A percentile compares a stretch with the other conserved stretches of the same genome.
These are phyloP conservation scores for Micromesistius poutassou DNA, from an alignment of 2,797 vertebrate genomes.

Conservation along the genomic window DNA sequence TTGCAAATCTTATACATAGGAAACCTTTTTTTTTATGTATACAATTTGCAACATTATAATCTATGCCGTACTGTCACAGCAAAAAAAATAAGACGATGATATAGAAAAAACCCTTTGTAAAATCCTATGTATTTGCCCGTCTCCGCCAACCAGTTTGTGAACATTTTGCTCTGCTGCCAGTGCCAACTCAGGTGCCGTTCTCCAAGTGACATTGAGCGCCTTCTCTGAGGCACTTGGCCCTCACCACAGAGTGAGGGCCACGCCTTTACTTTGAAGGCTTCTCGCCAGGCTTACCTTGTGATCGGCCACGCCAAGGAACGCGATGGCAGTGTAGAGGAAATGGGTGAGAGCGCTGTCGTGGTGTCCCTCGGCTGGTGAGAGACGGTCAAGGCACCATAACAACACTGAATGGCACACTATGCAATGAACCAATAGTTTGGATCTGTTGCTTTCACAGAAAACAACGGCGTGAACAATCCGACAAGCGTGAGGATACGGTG, in stretches of 20 bases:
- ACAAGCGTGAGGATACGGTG: constrained; percentile 88
- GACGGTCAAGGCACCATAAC: constrained; percentile 49
- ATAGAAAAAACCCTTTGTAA: too few relatives aligned
- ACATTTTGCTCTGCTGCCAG: too few relatives aligned
- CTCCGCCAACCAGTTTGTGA: too few relatives aligned
- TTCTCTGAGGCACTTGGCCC: background rate
- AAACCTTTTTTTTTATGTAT: too few relatives aligned
- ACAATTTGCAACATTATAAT: too few relatives aligned
- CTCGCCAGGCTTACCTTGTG: constrained; percentile 83
- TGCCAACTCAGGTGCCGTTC: too few relatives aligned
- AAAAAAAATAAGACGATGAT: too few relatives aligned
- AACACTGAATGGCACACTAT: background rate
- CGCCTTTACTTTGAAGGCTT: background rate
- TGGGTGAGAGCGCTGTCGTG: constrained; percentile 97
- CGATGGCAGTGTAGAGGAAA: constrained; percentile 88
- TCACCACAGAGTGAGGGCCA: background rate
- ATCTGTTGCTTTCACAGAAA: background rate
- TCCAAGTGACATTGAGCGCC: too few relatives aligned
- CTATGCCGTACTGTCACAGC: too few relatives aligned
- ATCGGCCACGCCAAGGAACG: constrained; percentile 92
- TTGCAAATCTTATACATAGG: too few relatives aligned
- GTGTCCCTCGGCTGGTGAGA: constrained; percentile 86
- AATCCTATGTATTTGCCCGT: too few relatives aligned
- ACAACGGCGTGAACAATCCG: background rate
- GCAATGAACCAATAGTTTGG: background rate